Conservation (phyloP, 2,797 vertebrate species). For the Tiaroga cobitis region DNA sequence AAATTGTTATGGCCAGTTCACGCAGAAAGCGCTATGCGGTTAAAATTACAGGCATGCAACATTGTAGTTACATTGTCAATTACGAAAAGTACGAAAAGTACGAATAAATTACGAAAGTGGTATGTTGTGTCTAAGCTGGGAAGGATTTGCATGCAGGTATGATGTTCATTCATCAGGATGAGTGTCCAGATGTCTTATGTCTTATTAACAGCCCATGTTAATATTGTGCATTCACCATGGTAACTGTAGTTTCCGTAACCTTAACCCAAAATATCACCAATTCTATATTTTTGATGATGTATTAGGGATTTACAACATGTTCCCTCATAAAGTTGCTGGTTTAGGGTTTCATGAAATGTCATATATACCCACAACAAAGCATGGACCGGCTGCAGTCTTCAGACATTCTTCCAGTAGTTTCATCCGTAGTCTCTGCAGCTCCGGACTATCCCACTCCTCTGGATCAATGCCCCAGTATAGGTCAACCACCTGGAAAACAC, state of each 20-base stretch:
- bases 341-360: constrained; percentile 63
- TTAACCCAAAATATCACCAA: too few relatives aligned
- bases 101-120: not conserved
- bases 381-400: constrained; percentile 96
- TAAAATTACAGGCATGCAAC: not conserved
- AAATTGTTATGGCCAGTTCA: not conserved
- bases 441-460: constrained; percentile 94
- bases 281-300: not conserved
- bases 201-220: too few relatives aligned
- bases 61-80: not conserved
- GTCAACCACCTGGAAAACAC: constrained; percentile 88
- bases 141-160: not conserved
- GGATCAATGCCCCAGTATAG: constrained; percentile 94
- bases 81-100: too few relatives aligned
- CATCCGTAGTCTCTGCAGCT: constrained; percentile 93
- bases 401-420: constrained; percentile 96
- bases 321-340: not conserved
- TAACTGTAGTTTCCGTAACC: too few relatives aligned
- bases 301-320: not conserved
- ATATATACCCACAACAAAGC: constrained; percentile 97
- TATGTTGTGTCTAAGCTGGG: not conserved
- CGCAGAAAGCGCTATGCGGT: not conserved
- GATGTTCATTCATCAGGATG: not conserved
- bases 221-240: too few relatives aligned
- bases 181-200: too few relatives aligned